Evolutionary conservation across 1,140 invertebrate species (phyloP), one percentile per base, ranked within the genome.

Genomic region (Stegodyphus dumicola): DNA sequence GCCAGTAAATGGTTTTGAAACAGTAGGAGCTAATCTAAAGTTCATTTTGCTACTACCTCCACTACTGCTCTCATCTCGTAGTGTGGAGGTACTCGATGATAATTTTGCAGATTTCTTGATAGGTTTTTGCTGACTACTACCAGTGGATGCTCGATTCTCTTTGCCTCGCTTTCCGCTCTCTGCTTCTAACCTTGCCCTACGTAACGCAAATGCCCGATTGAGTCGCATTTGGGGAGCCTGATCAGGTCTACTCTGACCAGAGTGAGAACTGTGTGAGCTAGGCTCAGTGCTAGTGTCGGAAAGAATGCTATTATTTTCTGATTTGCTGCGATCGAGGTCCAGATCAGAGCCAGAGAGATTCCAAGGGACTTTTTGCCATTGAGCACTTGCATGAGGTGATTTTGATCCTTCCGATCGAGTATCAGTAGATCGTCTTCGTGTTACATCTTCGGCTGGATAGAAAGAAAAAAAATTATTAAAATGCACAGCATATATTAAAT

Each of bases 161-260:
- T 85, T 77, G 51, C 87, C n/a, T 65, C 75, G 88, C 81, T 79
- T 77, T 6, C 54, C 18, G 49, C 81, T 70, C n/a, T 90, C 88
- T 65, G 89, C 86, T 60, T 90, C 89, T n/a, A 90, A 87, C 56
- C 90, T 85, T 49, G 91, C 91, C 86, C 92, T 88, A 60, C 92
- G 87, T 73, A 92, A 88, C 77, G 91, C 91, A 87, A 90, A 91
- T 80, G 91, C 90, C 60, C 91, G 87, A 87, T 92, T 92, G n/a
- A 91, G 89, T 77, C 90, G 88, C 56, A 90, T 90, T 88, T 90
- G 77, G 11, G 87, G 77, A 11, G 51, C 77, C 54, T 67, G 77
- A 56, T 77, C 73, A n/a, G 71, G 66, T 49, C 79, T 51, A 18
- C 78, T 53, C 51, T 77, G 67, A 13, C 77, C 73, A 54, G 71